Evolutionary conservation across 2,797 vertebrate species (phyloP), one percentile per base, ranked within the genome.

Genomic region (Pipistrellus pygmaeus): DNA sequence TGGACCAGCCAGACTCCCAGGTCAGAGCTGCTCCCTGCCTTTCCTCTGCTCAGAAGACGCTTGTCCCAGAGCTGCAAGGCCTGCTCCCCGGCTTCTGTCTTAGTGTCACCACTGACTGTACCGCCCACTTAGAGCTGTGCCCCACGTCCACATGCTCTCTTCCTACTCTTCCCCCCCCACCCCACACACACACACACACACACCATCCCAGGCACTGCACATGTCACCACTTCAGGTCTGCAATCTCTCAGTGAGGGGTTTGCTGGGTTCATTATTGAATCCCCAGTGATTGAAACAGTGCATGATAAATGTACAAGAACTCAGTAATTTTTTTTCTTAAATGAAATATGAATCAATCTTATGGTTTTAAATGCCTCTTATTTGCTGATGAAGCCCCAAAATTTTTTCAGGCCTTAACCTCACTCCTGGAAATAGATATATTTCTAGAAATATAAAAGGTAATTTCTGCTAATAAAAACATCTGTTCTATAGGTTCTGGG

Each of bases 401-500:
- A 48, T 51, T 81, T 90, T 46, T 81, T 77, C 8, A 89, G 87
- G 72, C 57, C 62, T 46, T 83, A 76, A 57, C 27, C 32, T 88
- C 14, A 46, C 17, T 64, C 30, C 44, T 25, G 23, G 35, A 13
- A 38, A 35, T 25, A 32, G 27, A 35, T 46, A 7, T 8, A 30
- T 46, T 71, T 23, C 32, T 6, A 25, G 57, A 25, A n/a, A 66
- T 41, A 15, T 13, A 21, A 27, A 72, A 72, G 30, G 72, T 69
- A 60, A 69, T 53, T 72, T 87, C 60, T 80, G 68, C 83, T 69
- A n/a, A 80, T 51, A 69, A 51, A 93, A 91, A 71, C 14, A 68
- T 62, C 18, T 88, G 18, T 32, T 84, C 35, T 27, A 4, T 7
- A 38, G 69, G 41, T 48, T 69, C 64, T 78, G 18, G 44, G 30